These are phyloP conservation scores for Ceramica pisi DNA, from an alignment of 2,888 invertebrate genomes.

Conservation along the genomic window DNA sequence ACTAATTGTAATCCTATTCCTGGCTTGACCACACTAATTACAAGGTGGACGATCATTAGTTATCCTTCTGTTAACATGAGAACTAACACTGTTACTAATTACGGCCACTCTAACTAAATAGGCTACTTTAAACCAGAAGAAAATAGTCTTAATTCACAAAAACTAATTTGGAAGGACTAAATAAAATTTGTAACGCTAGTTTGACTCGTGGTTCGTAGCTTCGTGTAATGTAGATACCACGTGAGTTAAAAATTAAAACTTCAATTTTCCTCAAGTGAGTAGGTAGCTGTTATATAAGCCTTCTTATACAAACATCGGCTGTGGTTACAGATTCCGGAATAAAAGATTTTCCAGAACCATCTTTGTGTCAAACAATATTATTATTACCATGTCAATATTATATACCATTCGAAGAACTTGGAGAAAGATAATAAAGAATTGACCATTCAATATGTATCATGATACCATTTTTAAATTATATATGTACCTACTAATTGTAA, in stretches of 20 bases:
- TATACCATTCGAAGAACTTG: not conserved
- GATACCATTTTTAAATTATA: not conserved
- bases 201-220: not conserved
- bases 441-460: too few species aligned
- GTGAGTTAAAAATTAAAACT: conserved; percentile 20
- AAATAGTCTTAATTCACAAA: too few species aligned
- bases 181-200: too few species aligned
- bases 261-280: conserved; percentile 28
- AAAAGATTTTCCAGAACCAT: not conserved
- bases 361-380: conserved; percentile 7
- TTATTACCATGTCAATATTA: not conserved
- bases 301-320: conserved; percentile 8
- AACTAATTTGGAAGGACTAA: too few species aligned
- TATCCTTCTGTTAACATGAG: conserved; percentile 8
- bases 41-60: not conserved
- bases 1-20: not conserved
- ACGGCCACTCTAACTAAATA: not conserved
- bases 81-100: conserved; percentile 22
- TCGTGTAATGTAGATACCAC: conserved; percentile 11
- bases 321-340: conserved; percentile 11
- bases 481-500: not conserved
- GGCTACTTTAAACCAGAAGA: not conserved
- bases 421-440: not conserved
- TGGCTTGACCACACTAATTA: not conserved
- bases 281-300: conserved; percentile 12